Percentiles rank a stretch among this genome's conserved stretches.
These are phyloP conservation scores for Drosophila guanche DNA, from an alignment of 1,140 invertebrate genomes.

Conservation along the genomic window DNA sequence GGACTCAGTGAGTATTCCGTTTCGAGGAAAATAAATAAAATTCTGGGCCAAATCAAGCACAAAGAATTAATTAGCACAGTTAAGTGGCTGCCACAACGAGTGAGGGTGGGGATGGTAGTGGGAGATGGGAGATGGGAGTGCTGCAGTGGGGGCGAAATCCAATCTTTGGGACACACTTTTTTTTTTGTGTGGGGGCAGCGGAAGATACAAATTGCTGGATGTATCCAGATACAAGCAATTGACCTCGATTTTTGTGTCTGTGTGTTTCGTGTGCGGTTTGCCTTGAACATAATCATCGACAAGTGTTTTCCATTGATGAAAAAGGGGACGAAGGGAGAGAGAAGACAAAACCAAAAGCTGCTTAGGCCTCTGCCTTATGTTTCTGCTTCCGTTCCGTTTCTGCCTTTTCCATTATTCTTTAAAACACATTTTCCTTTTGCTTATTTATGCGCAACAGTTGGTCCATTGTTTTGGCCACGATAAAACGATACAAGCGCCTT, in stretches of 20 bases:
- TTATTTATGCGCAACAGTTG: conserved; percentile 79
- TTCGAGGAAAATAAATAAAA: conserved; percentile 27
- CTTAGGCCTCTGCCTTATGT: conserved; percentile 23
- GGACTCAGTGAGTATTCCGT: too few relatives aligned
- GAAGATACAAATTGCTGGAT: conserved; percentile 24
- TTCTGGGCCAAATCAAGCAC: conserved; percentile 20
- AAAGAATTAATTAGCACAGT: conserved; percentile 57
- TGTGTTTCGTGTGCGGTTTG: conserved; percentile 35
- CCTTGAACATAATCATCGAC: conserved; percentile 66
- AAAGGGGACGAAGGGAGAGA: too few relatives aligned
- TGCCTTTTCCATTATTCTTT: conserved; percentile 30
- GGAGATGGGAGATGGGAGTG: neutral
- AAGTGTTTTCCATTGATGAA: conserved; percentile 32
- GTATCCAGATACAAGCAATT: conserved; percentile 38
- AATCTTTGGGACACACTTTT: conserved; percentile 32
- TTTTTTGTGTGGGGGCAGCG: conserved; percentile 2
- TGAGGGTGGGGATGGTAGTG: neutral
- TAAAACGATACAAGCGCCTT: conserved; percentile 34
- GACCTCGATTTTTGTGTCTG: conserved; percentile 51
- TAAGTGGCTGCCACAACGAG: conserved; percentile 33
- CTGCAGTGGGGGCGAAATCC: conserved; percentile 17
- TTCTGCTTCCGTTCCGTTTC: conserved; percentile 29
- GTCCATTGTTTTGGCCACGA: conserved; percentile 39
- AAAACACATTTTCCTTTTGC: conserved; percentile 44
- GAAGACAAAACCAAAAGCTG: conserved; percentile 21